These are phyloP conservation scores for Maconellicoccus hirsutus DNA, from an alignment of 1,140 invertebrate species.

Conservation along the genomic window DNA sequence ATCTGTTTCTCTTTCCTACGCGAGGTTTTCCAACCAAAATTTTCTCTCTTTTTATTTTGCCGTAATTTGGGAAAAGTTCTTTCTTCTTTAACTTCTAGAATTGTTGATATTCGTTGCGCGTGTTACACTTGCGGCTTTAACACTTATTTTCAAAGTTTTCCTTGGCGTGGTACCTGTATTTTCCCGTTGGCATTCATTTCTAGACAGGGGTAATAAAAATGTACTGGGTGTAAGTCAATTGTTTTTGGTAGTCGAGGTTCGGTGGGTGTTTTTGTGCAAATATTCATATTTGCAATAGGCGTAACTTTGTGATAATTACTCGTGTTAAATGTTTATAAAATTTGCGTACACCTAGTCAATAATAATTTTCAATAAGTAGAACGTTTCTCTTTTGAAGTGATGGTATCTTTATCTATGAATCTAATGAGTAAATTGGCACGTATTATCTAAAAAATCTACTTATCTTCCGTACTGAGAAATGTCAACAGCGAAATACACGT, in stretches of 20 bases:
- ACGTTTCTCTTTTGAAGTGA: no score
- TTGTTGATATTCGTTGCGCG: slow-evolving; percentile 19
- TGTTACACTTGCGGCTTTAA: slow-evolving; percentile 22
- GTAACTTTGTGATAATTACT: no score
- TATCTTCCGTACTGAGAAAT: no score
- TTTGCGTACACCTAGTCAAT: no score
- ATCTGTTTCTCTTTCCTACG: slow-evolving; percentile 2
- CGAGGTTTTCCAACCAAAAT: background rate
- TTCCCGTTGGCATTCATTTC: slow-evolving; percentile 14
- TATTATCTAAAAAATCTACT: no score
- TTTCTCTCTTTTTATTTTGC: slow-evolving; percentile 14
- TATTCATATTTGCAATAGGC: no score
- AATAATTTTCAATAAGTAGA: background rate
- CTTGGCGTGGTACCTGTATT: slow-evolving; percentile 14
- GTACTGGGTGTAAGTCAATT: background rate
- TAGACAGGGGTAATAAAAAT: slow-evolving; percentile 16
- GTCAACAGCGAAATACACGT: no score
- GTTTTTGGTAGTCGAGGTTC: background rate
- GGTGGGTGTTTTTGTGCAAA: no score
- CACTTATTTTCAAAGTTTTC: slow-evolving; percentile 21
- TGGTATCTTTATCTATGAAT: no score
- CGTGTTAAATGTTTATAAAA: no score
- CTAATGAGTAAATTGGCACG: no score
- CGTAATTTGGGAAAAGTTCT: slow-evolving; percentile 11
- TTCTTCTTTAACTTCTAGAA: slow-evolving; percentile 11